A percentile compares a stretch with the other conserved stretches of the same genome.
These are phyloP conservation scores for Diploscapter pachys DNA, from an alignment of 1,140 invertebrate species.

Conservation along the genomic window DNA sequence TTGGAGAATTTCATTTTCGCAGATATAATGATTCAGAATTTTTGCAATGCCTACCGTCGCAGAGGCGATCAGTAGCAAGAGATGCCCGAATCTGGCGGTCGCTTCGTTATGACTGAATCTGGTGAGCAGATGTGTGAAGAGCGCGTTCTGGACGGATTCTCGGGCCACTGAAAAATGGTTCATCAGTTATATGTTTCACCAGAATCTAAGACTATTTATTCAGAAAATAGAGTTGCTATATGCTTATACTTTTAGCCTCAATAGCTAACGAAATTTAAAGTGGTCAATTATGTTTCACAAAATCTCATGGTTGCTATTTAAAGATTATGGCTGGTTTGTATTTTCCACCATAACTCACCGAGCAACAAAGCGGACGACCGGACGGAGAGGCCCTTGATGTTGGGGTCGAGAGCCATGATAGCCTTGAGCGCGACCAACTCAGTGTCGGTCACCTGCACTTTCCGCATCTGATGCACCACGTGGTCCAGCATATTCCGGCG, in stretches of 20 bases:
- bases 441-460: conserved; percentile 25
- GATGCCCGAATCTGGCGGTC: conserved; percentile 44
- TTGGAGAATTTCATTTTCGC: not conserved
- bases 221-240: not conserved
- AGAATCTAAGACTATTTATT: not conserved
- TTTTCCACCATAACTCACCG: not conserved
- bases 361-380: conserved; percentile 33
- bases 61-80: conserved; percentile 48
- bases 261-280: too few species aligned
- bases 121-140: conserved; percentile 44
- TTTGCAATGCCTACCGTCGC: conserved; percentile 44
- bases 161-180: conserved; percentile 34
- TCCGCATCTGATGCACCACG: conserved; percentile 20
- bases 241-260: too few species aligned
- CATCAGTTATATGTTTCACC: not conserved
- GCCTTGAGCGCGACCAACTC: conserved; percentile 55
- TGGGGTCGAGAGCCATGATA: conserved; percentile 52
- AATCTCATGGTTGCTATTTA: too few species aligned
- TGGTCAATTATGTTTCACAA: too few species aligned
- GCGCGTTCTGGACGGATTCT: conserved; percentile 52
- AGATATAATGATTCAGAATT: not conserved
- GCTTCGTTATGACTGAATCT: conserved; percentile 37
- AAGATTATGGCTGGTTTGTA: too few species aligned
- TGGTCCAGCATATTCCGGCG: conserved; percentile 26
- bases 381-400: conserved; percentile 37